These are phyloP conservation scores for Carassius gibelio DNA, from an alignment of 2,113 vertebrate genomes.

Conservation along the genomic window DNA sequence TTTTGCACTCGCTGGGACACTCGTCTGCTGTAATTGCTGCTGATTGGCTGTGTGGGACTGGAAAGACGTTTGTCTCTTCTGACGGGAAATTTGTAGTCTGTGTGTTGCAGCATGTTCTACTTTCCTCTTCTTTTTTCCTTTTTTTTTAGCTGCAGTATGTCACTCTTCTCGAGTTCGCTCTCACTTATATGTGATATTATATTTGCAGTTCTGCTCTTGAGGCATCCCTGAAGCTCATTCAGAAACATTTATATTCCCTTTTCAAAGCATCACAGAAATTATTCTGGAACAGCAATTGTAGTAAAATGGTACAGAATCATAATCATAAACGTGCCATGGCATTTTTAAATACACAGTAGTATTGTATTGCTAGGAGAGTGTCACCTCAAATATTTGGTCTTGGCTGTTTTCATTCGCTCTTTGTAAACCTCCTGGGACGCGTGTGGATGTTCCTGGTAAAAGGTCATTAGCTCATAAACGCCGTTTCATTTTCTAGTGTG, in stretches of 20 bases:
- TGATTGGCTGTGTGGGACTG: neutral
- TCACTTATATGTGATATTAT: neutral
- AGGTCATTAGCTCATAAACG: neutral
- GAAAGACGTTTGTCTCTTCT: neutral
- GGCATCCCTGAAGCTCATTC: neutral
- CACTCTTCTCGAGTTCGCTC: neutral
- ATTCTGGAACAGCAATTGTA: neutral
- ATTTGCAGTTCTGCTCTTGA: neutral
- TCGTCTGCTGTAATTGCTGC: neutral
- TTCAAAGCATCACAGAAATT: neutral
- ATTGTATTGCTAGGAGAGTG: neutral
- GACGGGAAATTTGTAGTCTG: neutral
- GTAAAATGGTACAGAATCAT: neutral
- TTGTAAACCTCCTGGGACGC: neutral
- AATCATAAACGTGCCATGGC: neutral
- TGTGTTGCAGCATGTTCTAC: constrained; percentile 5
- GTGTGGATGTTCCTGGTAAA: neutral
- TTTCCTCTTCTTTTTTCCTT: constrained; percentile 15
- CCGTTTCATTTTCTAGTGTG: neutral
- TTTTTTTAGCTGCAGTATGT: constrained; percentile 23
- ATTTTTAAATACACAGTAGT: no score
- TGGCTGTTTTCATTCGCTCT: neutral
- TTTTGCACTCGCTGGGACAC: neutral
- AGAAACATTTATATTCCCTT: neutral
- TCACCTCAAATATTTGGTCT: neutral